Evolutionary conservation across 2,888 invertebrate species (phyloP).

Genomic region (Margaritifera margaritifera): DNA sequence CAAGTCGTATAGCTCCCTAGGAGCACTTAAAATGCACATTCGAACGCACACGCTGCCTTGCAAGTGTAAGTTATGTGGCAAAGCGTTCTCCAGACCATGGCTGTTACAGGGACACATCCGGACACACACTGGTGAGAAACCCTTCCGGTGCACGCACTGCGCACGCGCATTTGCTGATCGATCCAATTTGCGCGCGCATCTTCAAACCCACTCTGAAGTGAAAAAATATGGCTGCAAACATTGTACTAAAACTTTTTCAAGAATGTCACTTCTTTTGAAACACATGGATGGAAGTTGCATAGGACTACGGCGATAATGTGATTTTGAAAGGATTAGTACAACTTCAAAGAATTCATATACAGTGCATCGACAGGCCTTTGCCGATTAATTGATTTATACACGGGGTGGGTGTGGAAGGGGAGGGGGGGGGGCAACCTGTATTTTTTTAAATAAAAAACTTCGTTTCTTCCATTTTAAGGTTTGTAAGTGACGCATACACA

Average conservation of each 20-base stretch:
- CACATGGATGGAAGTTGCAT: slow-evolving; percentile 75
- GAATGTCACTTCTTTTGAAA: slow-evolving; percentile 95
- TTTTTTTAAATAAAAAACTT: too few relatives aligned
- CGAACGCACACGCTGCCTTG: slow-evolving; percentile 97
- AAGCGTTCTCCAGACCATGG: slow-evolving; percentile 98
- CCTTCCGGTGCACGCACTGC: slow-evolving; percentile 96
- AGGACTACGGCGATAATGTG: too few relatives aligned
- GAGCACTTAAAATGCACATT: slow-evolving; percentile 99
- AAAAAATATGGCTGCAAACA: slow-evolving; percentile 96
- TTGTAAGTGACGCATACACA: too few relatives aligned
- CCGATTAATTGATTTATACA: too few relatives aligned
- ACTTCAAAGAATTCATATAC: too few relatives aligned
- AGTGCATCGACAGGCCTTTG: too few relatives aligned
- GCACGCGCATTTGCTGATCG: slow-evolving; percentile 97
- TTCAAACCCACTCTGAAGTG: slow-evolving; percentile 97
- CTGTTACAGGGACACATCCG: slow-evolving; percentile 96
- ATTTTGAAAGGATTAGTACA: too few relatives aligned
- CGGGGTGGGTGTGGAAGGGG: too few relatives aligned
- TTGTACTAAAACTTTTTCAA: slow-evolving; percentile 97
- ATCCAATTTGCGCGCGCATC: slow-evolving; percentile 94
- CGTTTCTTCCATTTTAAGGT: too few relatives aligned
- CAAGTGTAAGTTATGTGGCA: slow-evolving; percentile 96
- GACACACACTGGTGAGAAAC: slow-evolving; percentile 98
- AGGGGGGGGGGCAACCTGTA: too few relatives aligned
- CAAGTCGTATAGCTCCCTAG: slow-evolving; percentile 94